These are phyloP conservation scores for Gerris lacustris DNA, from an alignment of 2,888 invertebrate species.

Conservation along the genomic window DNA sequence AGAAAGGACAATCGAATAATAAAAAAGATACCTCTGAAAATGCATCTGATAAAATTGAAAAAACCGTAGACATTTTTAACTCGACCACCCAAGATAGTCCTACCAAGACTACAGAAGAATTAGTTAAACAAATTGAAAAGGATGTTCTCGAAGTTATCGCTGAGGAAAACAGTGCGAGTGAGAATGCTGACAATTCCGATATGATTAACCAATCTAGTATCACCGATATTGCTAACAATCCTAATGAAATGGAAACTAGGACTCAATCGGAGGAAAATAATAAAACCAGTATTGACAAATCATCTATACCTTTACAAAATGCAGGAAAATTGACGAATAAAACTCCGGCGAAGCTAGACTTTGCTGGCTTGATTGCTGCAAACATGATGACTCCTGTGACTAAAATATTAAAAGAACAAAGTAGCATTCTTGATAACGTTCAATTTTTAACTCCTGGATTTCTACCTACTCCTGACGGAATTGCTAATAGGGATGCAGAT, in stretches of 20 bases:
- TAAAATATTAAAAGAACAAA: conserved; percentile 10
- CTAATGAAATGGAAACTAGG: neutral
- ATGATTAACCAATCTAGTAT: neutral
- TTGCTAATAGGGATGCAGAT: neutral
- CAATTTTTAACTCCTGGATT: conserved; percentile 4
- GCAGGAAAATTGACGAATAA: neutral
- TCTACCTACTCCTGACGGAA: neutral
- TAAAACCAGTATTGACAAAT: neutral
- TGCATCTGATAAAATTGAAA: neutral
- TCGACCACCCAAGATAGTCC: neutral
- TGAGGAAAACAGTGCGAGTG: conserved; percentile 16
- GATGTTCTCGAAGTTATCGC: conserved; percentile 23
- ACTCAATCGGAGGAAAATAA: neutral
- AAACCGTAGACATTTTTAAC: neutral
- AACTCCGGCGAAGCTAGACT: conserved; percentile 1
- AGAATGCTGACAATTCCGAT: neutral
- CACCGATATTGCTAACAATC: neutral
- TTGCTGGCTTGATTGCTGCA: neutral
- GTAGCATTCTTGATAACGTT: neutral
- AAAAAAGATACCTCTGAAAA: neutral
- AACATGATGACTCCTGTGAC: neutral
- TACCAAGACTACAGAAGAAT: conserved; percentile 18
- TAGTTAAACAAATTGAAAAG: conserved; percentile 21
- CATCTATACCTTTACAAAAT: neutral
- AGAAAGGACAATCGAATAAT: neutral